Percentiles rank a stretch among this genome's conserved stretches.
These are phyloP conservation scores for Ornithoptera priamus DNA, from an alignment of 2,888 invertebrate species.

Conservation along the genomic window DNA sequence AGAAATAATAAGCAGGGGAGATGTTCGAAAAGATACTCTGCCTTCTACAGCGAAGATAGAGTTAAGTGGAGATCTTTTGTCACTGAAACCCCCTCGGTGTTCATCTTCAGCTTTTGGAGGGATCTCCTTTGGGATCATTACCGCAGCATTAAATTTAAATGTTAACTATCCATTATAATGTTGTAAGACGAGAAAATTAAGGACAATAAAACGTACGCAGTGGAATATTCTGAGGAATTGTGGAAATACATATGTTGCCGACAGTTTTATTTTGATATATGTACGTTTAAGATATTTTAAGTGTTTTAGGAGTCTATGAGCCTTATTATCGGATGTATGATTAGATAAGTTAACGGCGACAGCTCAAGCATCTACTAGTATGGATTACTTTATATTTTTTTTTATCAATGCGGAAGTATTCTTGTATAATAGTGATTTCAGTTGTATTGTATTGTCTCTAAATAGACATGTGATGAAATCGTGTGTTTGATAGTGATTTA, in stretches of 20 bases:
- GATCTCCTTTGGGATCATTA: too few relatives aligned
- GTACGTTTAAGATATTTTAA: constrained; percentile 5
- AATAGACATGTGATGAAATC: constrained; percentile 40
- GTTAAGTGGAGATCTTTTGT: not conserved
- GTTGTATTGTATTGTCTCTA: constrained; percentile 32
- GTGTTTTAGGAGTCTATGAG: constrained; percentile 15
- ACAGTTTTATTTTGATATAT: constrained; percentile 4
- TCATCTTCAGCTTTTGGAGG: not conserved
- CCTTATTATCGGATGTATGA: constrained; percentile 6
- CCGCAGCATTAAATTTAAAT: too few relatives aligned
- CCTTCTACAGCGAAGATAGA: too few relatives aligned
- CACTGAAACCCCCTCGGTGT: not conserved
- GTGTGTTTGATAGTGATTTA: constrained; percentile 69
- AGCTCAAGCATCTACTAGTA: constrained; percentile 9
- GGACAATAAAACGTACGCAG: constrained; percentile 17
- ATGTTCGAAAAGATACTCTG: too few relatives aligned
- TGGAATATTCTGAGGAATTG: constrained; percentile 17
- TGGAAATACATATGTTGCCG: constrained; percentile 12
- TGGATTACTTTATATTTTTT: constrained; percentile 5
- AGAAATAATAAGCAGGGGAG: too few relatives aligned
- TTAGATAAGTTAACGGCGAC: constrained; percentile 13
- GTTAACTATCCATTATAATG: not conserved
- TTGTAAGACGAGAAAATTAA: not conserved
- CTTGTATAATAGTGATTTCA: constrained; percentile 19
- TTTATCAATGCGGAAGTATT: constrained; percentile 12